These are phyloP conservation scores for Octodon degus DNA, from an alignment of 2,113 vertebrate species.

Conservation along the genomic window DNA sequence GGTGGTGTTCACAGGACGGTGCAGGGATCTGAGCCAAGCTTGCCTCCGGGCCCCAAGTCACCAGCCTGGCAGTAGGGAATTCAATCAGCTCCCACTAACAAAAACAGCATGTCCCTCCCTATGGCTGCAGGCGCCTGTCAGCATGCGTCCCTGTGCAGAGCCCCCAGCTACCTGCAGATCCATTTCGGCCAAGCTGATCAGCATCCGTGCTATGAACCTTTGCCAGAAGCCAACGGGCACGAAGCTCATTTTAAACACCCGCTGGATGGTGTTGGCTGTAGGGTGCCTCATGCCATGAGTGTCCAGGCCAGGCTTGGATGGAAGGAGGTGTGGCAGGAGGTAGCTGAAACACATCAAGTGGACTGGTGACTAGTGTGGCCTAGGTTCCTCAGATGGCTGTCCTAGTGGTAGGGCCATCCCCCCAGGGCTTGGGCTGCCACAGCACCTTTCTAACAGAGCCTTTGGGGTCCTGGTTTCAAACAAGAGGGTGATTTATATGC, in stretches of 20 bases:
- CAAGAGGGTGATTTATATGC: neutral
- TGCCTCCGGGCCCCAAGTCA: rapidly evolving
- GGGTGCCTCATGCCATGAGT: slow-evolving; percentile 91
- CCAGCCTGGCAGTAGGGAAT: neutral
- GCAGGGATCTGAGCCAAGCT: rapidly evolving
- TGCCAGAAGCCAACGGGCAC: slow-evolving; percentile 98
- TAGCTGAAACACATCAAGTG: slow-evolving; percentile 89
- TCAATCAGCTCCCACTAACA: neutral
- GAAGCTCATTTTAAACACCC: slow-evolving; percentile 99
- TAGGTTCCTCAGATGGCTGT: slow-evolving; percentile 60
- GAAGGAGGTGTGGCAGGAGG: slow-evolving; percentile 96
- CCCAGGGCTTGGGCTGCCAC: neutral
- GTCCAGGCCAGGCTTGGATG: slow-evolving; percentile 95
- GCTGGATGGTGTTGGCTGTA: slow-evolving; percentile 92
- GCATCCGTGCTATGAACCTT: slow-evolving; percentile 97
- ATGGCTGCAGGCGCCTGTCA: rapidly evolving
- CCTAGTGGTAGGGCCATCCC: neutral
- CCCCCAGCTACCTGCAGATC: slow-evolving; percentile 93
- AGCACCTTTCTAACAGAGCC: neutral
- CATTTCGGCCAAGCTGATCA: slow-evolving; percentile 98
- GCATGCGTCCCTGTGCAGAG: rapidly evolving
- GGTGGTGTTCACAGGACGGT: neutral
- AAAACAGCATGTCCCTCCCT: neutral
- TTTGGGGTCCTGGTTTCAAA: neutral
- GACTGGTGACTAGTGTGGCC: slow-evolving; percentile 56